These are phyloP conservation scores for Scytalopus superciliaris DNA, from an alignment of 2,113 vertebrate genomes.

Conservation along the genomic window DNA sequence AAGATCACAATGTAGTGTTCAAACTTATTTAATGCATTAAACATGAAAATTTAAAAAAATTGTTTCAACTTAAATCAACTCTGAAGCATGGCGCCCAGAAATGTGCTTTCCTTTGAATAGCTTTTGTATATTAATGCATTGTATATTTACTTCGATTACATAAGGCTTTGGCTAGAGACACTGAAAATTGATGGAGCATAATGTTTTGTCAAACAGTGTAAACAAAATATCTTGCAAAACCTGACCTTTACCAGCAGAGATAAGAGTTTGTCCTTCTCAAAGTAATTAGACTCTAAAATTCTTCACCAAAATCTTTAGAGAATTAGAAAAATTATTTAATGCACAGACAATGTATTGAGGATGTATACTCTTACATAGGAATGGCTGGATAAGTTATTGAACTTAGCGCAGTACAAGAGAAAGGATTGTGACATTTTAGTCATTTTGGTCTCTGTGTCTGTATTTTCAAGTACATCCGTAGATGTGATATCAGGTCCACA, in stretches of 20 bases:
- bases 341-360: not conserved
- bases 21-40: not conserved
- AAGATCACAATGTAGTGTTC: not conserved
- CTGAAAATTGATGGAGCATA: not conserved
- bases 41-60: not conserved
- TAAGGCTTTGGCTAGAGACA: not conserved
- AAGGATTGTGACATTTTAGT: too few relatives aligned
- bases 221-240: not conserved
- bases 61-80: not conserved
- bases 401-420: too few relatives aligned
- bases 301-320: not conserved
- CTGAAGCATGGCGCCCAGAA: not conserved
- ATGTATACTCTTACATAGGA: not conserved
- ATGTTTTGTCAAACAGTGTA: not conserved
- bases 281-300: not conserved
- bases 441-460: not conserved
- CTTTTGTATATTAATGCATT: not conserved
- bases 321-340: not conserved
- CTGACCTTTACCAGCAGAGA: not conserved
- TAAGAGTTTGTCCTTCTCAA: not conserved
- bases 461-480: not conserved
- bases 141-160: not conserved
- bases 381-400: not conserved
- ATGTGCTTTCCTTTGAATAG: not conserved
- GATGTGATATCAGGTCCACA: not conserved